These are phyloP conservation scores for Hirtodrosophila trivittata DNA, from an alignment of 2,888 invertebrate species.

Conservation along the genomic window DNA sequence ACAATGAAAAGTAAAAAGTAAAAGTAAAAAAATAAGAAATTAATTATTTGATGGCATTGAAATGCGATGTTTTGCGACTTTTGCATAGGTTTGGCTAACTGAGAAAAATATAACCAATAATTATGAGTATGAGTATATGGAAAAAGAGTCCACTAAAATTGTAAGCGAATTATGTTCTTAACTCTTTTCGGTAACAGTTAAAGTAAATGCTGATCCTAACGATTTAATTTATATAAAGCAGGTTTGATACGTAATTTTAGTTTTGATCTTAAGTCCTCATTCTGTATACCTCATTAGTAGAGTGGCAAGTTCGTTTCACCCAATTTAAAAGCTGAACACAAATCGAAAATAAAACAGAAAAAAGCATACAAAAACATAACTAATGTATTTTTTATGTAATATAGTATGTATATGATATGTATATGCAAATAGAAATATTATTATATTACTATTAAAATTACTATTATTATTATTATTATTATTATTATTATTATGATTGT, in stretches of 20 bases:
- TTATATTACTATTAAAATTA: constrained; percentile 17
- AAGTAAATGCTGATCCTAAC: constrained; percentile 65
- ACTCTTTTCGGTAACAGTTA: constrained; percentile 33
- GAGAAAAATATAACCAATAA: background rate
- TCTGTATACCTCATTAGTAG: constrained; percentile 74
- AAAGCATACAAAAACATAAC: constrained; percentile 21
- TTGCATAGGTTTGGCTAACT: constrained; percentile 63
- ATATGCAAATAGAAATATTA: constrained; percentile 39
- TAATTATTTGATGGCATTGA: constrained; percentile 55
- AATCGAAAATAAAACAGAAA: constrained; percentile 32
- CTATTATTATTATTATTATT: constrained; percentile 43
- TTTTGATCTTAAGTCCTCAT: constrained; percentile 61
- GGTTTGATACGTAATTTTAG: constrained; percentile 53
- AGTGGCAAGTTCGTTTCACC: constrained; percentile 58
- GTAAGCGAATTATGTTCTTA: constrained; percentile 59
- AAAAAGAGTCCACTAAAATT: constrained; percentile 65
- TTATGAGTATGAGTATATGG: constrained; percentile 32
- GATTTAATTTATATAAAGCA: constrained; percentile 41
- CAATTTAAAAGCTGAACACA: constrained; percentile 43
- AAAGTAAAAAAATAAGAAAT: constrained; percentile 49
- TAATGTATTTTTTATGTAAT: constrained; percentile 77
- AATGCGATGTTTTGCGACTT: constrained; percentile 59
- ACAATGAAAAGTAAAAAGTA: constrained; percentile 48
- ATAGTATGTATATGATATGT: constrained; percentile 27
- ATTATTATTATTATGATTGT: constrained; percentile 45